Conservation (phyloP, 1,140 invertebrate species). For the Eumeta japonica region DNA sequence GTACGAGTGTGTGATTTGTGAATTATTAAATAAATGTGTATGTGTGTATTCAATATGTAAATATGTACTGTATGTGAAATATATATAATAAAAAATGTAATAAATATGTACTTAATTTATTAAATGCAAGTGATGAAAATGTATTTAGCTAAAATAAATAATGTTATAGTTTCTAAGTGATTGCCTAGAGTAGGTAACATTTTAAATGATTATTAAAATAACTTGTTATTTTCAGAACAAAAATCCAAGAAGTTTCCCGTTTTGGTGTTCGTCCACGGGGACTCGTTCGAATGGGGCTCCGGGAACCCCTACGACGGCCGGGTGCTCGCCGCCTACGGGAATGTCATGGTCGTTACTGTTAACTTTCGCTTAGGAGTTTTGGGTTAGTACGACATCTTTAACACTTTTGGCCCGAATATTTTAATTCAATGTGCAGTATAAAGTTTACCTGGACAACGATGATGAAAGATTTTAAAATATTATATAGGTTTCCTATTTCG, state of each 20-base stretch:
- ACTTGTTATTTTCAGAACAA: constrained; percentile 47
- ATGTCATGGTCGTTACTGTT: constrained; percentile 88
- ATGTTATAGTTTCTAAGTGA: no score
- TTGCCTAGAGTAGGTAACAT: no score
- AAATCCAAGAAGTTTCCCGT: constrained; percentile 69
- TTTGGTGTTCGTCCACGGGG: constrained; percentile 88
- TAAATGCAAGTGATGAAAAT: no score
- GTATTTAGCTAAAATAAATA: no score
- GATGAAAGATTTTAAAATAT: not conserved
- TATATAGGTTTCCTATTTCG: no score
- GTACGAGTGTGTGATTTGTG: no score
- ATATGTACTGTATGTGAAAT: no score
- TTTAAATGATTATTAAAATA: not conserved
- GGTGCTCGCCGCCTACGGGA: constrained; percentile 82
- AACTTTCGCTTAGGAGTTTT: constrained; percentile 91
- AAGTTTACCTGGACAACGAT: not conserved
- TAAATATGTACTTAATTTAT: no score
- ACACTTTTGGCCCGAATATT: not conserved
- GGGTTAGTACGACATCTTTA: constrained; percentile 61
- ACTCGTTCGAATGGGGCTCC: constrained; percentile 90
- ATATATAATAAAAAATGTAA: no score
- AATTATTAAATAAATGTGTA: no score
- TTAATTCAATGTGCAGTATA: not conserved
- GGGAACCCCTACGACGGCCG: constrained; percentile 91
- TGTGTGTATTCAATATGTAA: no score